Conservation (phyloP, 2,113 vertebrate species). For the Zonotrichia leucophrys region DNA sequence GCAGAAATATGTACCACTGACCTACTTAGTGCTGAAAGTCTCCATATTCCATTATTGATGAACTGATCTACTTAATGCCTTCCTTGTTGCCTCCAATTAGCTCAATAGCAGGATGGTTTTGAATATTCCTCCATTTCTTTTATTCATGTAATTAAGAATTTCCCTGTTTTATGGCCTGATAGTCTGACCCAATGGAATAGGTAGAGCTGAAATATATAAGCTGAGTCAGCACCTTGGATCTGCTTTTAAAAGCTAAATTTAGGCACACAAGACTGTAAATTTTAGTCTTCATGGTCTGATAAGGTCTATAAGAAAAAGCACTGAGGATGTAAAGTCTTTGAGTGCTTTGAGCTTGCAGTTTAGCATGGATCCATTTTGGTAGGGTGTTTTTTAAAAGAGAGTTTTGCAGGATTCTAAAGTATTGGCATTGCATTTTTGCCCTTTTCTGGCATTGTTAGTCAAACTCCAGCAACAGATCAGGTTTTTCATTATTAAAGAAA, state of each 20-base stretch:
- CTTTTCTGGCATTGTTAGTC: not conserved
- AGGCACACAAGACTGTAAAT: not conserved
- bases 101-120: not conserved
- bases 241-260: not conserved
- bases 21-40: slow-evolving; percentile 9
- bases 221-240: not conserved
- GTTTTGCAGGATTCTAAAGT: not conserved
- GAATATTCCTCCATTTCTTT: not conserved
- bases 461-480: not conserved
- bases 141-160: not conserved
- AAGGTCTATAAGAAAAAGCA: not conserved
- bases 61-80: not conserved
- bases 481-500: not conserved
- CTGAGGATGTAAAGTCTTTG: not conserved
- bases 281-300: not conserved
- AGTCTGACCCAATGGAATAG: not conserved
- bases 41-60: slow-evolving; percentile 48
- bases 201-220: not conserved
- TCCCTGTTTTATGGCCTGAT: not conserved
- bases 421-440: not conserved
- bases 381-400: not conserved
- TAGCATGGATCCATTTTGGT: not conserved
- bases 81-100: not conserved
- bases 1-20: slow-evolving; percentile 5
- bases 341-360: not conserved